Conservation (phyloP, 2,113 vertebrate genomes). For the Azemiops feae region DNA sequence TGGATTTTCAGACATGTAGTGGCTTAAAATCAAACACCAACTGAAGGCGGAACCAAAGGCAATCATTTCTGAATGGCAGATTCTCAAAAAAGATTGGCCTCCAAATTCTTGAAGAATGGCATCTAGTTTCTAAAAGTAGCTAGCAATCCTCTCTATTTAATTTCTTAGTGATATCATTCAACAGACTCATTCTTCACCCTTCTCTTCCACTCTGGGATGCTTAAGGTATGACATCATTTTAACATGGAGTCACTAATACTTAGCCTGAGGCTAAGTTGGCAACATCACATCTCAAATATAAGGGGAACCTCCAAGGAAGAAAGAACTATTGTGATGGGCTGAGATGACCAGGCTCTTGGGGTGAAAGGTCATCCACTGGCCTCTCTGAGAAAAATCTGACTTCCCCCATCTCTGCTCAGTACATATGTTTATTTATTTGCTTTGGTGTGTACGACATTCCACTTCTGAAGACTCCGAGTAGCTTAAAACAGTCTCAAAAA, state of each 20-base stretch:
- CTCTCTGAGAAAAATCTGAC: neutral
- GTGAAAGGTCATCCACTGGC: neutral
- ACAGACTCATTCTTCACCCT: neutral
- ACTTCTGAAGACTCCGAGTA: neutral
- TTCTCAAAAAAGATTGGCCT: neutral
- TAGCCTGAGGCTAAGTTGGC: conserved; percentile 16
- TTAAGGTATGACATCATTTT: neutral
- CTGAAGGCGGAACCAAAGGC: conserved; percentile 20
- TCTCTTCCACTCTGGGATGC: neutral
- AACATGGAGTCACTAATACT: neutral
- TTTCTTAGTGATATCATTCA: neutral
- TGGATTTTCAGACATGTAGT: neutral
- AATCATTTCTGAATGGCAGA: conserved; percentile 39
- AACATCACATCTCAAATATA: conserved; percentile 26
- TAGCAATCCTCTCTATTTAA: neutral
- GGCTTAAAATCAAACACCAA: conserved; percentile 6
- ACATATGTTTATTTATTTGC: neutral
- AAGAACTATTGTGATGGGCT: neutral
- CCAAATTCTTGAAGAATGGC: neutral
- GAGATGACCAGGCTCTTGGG: neutral
- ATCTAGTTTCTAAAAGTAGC: neutral
- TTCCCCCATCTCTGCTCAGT: neutral
- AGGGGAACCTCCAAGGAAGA: neutral
- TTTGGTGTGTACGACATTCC: neutral
- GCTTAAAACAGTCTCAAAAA: neutral